Conservation (phyloP, 2,797 vertebrate genomes). For the Sebastes dallii region DNA sequence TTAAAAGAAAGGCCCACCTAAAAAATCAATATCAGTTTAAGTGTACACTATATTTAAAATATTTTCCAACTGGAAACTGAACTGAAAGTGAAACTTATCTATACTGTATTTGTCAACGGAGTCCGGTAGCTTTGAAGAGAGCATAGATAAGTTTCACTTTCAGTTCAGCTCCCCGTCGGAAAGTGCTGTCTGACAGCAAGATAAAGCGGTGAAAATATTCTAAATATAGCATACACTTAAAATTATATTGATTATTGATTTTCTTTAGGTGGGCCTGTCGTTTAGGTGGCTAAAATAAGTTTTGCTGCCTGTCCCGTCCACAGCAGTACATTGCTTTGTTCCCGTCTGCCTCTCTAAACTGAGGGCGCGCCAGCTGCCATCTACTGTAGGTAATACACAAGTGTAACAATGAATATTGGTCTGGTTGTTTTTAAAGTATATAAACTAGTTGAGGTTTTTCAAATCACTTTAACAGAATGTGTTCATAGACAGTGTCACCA, state of each 20-base stretch:
- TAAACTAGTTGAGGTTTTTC: not conserved
- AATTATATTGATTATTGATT: too few relatives aligned
- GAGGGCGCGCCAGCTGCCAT: not conserved
- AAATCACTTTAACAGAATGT: not conserved
- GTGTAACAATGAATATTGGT: not conserved
- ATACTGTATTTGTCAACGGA: too few relatives aligned
- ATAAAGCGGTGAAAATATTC: too few relatives aligned
- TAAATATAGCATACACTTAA: too few relatives aligned
- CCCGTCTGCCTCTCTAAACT: not conserved
- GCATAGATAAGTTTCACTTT: not conserved
- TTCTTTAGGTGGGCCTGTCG: rapidly evolving
- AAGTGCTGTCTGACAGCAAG: too few relatives aligned
- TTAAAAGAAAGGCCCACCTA: not conserved
- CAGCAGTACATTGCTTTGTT: too few relatives aligned
- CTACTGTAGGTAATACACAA: not conserved
- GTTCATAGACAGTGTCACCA: not conserved
- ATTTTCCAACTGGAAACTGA: not conserved
- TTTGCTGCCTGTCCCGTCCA: too few relatives aligned
- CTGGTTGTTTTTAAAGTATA: not conserved
- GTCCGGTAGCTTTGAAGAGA: too few relatives aligned
- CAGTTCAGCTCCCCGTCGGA: too few relatives aligned
- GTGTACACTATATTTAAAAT: not conserved
- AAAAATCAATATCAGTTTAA: not conserved
- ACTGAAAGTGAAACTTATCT: not conserved
- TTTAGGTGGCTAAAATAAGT: not conserved